Evolutionary conservation across 1,140 invertebrate species (phyloP).

Genomic region (Stenopsyche tienmushanensis): DNA sequence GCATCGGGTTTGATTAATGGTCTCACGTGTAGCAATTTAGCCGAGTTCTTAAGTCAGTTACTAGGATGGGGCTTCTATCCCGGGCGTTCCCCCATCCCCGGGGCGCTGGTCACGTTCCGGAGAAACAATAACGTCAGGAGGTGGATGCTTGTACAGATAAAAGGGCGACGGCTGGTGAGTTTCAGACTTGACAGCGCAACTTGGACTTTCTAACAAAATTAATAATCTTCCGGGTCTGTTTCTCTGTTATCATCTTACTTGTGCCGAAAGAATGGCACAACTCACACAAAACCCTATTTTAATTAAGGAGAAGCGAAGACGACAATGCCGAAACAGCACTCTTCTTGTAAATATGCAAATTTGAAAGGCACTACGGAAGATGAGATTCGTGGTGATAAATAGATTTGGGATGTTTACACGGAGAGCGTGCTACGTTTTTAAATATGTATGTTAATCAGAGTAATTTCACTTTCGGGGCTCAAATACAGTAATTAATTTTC

Average conservation of each 20-base stretch:
- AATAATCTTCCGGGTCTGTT: slow-evolving; percentile 6
- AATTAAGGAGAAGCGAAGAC: too few species aligned
- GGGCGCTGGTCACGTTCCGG: slow-evolving; percentile 14
- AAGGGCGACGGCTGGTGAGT: background rate
- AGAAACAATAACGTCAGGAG: slow-evolving; percentile 27
- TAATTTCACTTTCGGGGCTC: too few species aligned
- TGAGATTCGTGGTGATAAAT: background rate
- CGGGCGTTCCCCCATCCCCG: background rate
- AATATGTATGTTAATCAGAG: too few species aligned
- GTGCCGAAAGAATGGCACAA: slow-evolving; percentile 11
- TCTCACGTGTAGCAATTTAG: too few species aligned
- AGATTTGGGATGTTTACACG: background rate
- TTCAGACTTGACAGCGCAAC: slow-evolving; percentile 9
- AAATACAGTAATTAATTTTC: too few species aligned
- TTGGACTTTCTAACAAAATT: slow-evolving; percentile 16
- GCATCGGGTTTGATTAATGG: too few species aligned
- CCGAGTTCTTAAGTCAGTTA: background rate
- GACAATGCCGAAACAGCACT: too few species aligned
- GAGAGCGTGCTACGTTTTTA: too few species aligned
- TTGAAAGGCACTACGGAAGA: background rate
- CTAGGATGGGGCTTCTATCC: background rate
- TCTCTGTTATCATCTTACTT: background rate
- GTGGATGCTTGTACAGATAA: background rate
- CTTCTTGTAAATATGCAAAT: background rate
- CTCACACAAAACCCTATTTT: background rate